Base-by-base conservation (phyloP, 1,140 invertebrate genomes). In the Heliconius hewitsoni region DNA sequence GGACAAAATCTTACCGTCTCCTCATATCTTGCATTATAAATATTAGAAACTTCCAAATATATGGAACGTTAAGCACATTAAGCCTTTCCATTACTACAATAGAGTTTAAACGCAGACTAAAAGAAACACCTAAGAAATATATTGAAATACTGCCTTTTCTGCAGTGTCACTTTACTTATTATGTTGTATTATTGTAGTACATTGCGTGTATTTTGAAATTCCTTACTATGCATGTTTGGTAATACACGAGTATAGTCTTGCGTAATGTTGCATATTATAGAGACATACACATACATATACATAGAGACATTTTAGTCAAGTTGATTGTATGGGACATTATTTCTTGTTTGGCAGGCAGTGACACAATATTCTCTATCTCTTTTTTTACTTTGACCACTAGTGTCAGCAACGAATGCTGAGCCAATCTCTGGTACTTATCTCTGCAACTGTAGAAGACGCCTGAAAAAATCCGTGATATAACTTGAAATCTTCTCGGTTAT, bases 11-110 rank as follows among this genome's bases (percentile, higher is more conserved):
- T 83, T 82, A 87, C 85, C 81, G 77, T 66, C 34, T 23, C 52
- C 81, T 81, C 8, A 83, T 76, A 76, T 86, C 84, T 23, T 83
- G 82, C 80, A 86, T 82, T 19, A 88, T 30, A 72, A 83, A 86
- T 23, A 79, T 66, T 6, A 87, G n/a, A 77, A 83, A 84, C 80
- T 85, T 85, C 46, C 82, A 83, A 66, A 86, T 81, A 71, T 80
- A 81, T 50, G 83, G 84, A 34, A 87, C 6, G 13, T 30, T 66
- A 9, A 66, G 13, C 27, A 66, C 27, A 30, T 66, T 66, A 30
- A 66, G 5, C 60, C 13, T 27, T 66, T 66, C 60, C 60, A 66
- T 66, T 66, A 66, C 11, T 11, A 16, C 27, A 27, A 66, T 66
- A 66, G 11, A 1, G 42, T 27, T 13, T 30, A 66, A 27, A 16